Evolutionary conservation across 2,888 invertebrate genomes (phyloP).

Genomic region (Malacosoma neustria): DNA sequence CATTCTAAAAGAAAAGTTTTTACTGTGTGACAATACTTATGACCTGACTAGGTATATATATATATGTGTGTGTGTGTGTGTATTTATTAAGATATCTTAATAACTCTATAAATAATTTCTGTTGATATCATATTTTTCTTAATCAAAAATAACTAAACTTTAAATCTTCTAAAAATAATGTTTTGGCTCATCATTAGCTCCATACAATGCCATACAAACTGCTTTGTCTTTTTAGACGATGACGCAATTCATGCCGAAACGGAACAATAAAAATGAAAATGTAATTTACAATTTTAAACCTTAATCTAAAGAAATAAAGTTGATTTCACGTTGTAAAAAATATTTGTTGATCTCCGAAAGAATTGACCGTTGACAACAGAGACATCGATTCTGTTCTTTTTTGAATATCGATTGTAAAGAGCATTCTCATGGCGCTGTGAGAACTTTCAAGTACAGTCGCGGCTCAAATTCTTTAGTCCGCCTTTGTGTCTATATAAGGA

Average conservation of each 20-base stretch:
- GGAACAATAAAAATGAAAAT: slow-evolving; percentile 47
- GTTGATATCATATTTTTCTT: too few species aligned
- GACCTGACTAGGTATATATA: too few species aligned
- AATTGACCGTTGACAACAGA: slow-evolving; percentile 72
- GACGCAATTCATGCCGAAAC: slow-evolving; percentile 67
- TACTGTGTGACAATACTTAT: too few species aligned
- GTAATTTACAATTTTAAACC: slow-evolving; percentile 20
- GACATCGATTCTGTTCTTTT: slow-evolving; percentile 70
- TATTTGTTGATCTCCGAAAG: slow-evolving; percentile 53
- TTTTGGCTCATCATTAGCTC: slow-evolving; percentile 65
- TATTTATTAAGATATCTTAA: too few species aligned
- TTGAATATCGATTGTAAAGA: slow-evolving; percentile 73
- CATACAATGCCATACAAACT: slow-evolving; percentile 52
- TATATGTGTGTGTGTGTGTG: too few species aligned
- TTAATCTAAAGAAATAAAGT: slow-evolving; percentile 19
- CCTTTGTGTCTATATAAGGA: slow-evolving; percentile 39
- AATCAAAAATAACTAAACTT: too few species aligned
- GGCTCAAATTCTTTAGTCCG: slow-evolving; percentile 55
- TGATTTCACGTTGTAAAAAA: slow-evolving; percentile 13
- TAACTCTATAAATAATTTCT: too few species aligned
- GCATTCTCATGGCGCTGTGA: slow-evolving; percentile 70
- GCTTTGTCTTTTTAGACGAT: slow-evolving; percentile 72
- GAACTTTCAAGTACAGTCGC: slow-evolving; percentile 60
- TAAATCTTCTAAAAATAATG: slow-evolving; percentile 64
- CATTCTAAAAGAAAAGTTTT: too few species aligned